Percentiles rank a stretch among this genome's conserved stretches.
phyloP scores from a whole-genome alignment of 2,888 invertebrate genomes.

The Amiota communis region DNA sequence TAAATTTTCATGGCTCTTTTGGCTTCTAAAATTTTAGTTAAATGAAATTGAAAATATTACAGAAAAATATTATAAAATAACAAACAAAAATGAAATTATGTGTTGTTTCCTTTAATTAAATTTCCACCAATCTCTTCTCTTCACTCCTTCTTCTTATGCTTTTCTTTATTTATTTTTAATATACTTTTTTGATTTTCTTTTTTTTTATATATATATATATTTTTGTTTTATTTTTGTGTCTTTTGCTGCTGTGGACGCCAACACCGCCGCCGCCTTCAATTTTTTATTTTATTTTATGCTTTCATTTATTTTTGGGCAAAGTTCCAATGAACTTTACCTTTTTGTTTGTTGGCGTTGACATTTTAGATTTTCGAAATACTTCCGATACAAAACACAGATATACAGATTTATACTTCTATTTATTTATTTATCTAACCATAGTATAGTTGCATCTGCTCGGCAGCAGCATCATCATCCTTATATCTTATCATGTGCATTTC shows the following conservation, averaged over 20 bases:
- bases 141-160: conserved; percentile 40
- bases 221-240: conserved; percentile 2
- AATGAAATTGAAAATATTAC: too few relatives aligned
- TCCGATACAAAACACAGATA: conserved; percentile 3
- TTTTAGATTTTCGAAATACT: conserved; percentile 23
- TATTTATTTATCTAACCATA: too few relatives aligned
- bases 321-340: conserved; percentile 54
- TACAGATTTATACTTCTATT: too few relatives aligned
- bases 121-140: neutral
- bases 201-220: neutral
- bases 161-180: conserved; percentile 38
- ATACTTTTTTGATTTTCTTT: conserved; percentile 36
- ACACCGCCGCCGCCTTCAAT: conserved; percentile 44
- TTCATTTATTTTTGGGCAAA: conserved; percentile 54
- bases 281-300: conserved; percentile 34
- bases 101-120: too few relatives aligned
- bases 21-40: too few relatives aligned
- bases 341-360: conserved; percentile 22
- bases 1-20: too few relatives aligned
- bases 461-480: too few relatives aligned
- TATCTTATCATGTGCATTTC: too few relatives aligned
- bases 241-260: conserved; percentile 14
- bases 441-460: too few relatives aligned
- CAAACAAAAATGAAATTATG: too few relatives aligned
- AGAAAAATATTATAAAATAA: too few relatives aligned